These are phyloP conservation scores for Crocidura indochinensis DNA, from an alignment of 2,797 vertebrate species.

Conservation along the genomic window DNA sequence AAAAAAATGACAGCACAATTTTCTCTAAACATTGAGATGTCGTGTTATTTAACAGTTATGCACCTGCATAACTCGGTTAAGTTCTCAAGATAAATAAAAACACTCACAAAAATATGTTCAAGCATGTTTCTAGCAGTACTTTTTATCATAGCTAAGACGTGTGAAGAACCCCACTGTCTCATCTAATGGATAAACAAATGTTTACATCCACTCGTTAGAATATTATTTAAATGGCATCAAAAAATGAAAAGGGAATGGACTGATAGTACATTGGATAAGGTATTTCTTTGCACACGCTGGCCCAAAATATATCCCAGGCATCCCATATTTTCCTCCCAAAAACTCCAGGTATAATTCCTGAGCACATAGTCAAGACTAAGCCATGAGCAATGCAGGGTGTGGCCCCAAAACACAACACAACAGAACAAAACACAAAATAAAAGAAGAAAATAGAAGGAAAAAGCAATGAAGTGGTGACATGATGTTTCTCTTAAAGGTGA, in stretches of 20 bases:
- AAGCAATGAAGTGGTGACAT: neutral
- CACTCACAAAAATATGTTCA: neutral
- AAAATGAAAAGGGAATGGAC: neutral
- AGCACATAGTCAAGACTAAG: no score
- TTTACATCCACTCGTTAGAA: neutral
- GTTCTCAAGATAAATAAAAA: constrained; percentile 10
- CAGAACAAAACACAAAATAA: no score
- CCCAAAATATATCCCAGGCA: no score
- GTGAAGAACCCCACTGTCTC: neutral
- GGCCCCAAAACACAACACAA: no score
- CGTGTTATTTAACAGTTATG: neutral
- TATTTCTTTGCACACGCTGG: no score
- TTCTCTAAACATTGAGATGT: neutral
- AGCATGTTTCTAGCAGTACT: neutral
- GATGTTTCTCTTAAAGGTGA: neutral
- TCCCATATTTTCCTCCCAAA: no score
- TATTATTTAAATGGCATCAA: neutral
- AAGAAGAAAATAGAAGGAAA: neutral
- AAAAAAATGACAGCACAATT: neutral
- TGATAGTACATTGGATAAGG: no score
- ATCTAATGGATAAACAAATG: neutral
- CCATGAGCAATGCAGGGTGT: no score
- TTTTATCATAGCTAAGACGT: neutral
- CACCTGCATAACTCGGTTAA: neutral
- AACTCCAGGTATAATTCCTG: no score